These are phyloP conservation scores for Etheostoma cragini DNA, from an alignment of 2,113 vertebrate genomes.

Conservation along the genomic window DNA sequence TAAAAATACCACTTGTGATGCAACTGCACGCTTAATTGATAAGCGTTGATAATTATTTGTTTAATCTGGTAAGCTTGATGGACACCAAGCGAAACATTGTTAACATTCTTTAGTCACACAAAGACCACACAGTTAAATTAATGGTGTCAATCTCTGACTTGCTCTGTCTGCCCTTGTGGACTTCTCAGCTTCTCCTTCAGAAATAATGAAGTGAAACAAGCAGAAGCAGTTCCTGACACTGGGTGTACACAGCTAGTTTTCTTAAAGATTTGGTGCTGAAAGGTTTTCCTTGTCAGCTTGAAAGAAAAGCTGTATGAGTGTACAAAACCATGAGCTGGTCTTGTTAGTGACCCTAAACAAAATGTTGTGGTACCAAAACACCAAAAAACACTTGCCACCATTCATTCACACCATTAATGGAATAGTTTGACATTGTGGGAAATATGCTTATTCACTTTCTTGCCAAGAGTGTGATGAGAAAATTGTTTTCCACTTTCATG, in stretches of 20 bases:
- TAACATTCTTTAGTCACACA: conserved; percentile 17
- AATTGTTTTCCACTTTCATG: background rate
- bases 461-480: background rate
- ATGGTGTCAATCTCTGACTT: conserved; percentile 57
- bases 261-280: conserved; percentile 31
- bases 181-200: conserved; percentile 19
- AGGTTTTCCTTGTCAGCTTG: conserved; percentile 24
- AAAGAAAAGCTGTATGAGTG: conserved; percentile 42
- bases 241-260: conserved; percentile 42
- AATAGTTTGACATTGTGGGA: background rate
- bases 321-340: conserved; percentile 11
- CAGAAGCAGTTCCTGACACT: conserved; percentile 29
- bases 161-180: conserved; percentile 25
- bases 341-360: conserved; percentile 22
- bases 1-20: conserved; percentile 45
- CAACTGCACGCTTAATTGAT: background rate
- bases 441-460: background rate
- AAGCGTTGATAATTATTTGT: background rate
- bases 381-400: background rate
- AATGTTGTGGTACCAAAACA: conserved; percentile 3
- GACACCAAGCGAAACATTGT: background rate
- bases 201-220: conserved; percentile 48
- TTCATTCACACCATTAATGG: background rate
- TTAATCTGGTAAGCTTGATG: conserved; percentile 10
- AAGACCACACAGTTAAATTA: conserved; percentile 18